A percentile compares a stretch with the other conserved stretches of the same genome.
phyloP scores from a whole-genome alignment of 2,113 vertebrate species.

The Clarias macrocephalus region DNA sequence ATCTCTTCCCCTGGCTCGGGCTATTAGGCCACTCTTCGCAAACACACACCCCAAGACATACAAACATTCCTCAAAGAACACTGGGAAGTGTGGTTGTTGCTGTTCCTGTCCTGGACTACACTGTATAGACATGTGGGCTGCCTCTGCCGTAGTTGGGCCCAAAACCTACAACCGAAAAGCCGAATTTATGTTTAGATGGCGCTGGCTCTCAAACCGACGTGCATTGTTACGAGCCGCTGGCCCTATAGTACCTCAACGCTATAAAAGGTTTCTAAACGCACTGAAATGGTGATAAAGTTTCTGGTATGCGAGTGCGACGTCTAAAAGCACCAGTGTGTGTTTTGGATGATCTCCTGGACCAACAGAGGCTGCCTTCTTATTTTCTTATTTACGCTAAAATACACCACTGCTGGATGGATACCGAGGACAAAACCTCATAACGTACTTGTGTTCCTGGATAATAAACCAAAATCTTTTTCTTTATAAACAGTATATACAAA shows the following conservation, averaged over 20 bases:
- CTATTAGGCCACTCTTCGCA: slow-evolving; percentile 41
- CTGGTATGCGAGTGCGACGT: slow-evolving; percentile 3
- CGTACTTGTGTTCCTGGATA: neutral
- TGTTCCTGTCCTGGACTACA: slow-evolving; percentile 41
- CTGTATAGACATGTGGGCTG: slow-evolving; percentile 28
- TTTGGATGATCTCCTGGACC: slow-evolving; percentile 14
- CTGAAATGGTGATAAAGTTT: slow-evolving; percentile 12
- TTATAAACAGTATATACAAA: neutral
- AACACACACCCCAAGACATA: slow-evolving; percentile 51
- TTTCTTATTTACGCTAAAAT: slow-evolving; percentile 13
- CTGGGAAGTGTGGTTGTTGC: slow-evolving; percentile 37
- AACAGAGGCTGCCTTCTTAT: slow-evolving; percentile 22
- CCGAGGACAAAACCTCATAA: slow-evolving; percentile 15
- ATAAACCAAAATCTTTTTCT: neutral
- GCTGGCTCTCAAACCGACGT: slow-evolving; percentile 18
- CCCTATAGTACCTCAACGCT: slow-evolving; percentile 36
- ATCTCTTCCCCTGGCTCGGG: slow-evolving; percentile 51
- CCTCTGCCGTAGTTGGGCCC: slow-evolving; percentile 23
- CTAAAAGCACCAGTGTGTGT: slow-evolving; percentile 13
- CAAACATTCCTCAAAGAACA: slow-evolving; percentile 54
- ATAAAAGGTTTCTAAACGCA: slow-evolving; percentile 28
- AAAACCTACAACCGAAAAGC: slow-evolving; percentile 1
- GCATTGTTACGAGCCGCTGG: neutral
- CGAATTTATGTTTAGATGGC: slow-evolving; percentile 25
- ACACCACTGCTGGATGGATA: neutral